These are phyloP conservation scores for Teleopsis dalmanni DNA, from an alignment of 1,140 invertebrate species.

Conservation along the genomic window DNA sequence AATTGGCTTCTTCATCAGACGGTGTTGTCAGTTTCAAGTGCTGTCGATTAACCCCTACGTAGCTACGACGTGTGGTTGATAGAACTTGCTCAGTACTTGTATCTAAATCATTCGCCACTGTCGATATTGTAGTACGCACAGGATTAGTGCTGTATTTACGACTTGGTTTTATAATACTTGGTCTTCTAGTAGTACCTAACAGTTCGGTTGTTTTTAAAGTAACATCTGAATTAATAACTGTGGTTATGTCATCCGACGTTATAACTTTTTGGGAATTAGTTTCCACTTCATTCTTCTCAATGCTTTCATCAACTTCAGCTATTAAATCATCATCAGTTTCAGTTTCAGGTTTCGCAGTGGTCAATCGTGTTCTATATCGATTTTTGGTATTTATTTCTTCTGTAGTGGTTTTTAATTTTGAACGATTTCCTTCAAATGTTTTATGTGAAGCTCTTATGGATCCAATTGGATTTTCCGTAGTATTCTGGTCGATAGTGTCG, in stretches of 20 bases:
- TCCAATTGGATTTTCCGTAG: not conserved
- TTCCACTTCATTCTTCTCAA: not conserved
- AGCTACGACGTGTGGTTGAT: conserved; percentile 1
- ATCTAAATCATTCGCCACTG: not conserved
- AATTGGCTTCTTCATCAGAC: not conserved
- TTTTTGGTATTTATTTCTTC: not conserved
- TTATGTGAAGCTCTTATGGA: not conserved
- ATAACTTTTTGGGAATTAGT: not conserved
- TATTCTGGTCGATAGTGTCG: not conserved
- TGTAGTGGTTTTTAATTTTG: conserved; percentile 3
- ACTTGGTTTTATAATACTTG: no score
- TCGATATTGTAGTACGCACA: not conserved
- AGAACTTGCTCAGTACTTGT: no score
- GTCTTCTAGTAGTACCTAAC: no score
- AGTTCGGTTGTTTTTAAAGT: not conserved
- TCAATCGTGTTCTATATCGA: not conserved
- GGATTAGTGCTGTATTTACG: no score
- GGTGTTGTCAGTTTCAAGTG: not conserved
- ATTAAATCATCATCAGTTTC: not conserved
- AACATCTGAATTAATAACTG: not conserved
- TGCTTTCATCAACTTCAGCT: not conserved
- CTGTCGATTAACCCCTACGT: not conserved
- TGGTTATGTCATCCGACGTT: not conserved
- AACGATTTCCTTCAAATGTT: not conserved
- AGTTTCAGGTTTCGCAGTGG: not conserved